phyloP scores from a whole-genome alignment of 2,797 vertebrate genomes.

The Smutsia gigantea region DNA sequence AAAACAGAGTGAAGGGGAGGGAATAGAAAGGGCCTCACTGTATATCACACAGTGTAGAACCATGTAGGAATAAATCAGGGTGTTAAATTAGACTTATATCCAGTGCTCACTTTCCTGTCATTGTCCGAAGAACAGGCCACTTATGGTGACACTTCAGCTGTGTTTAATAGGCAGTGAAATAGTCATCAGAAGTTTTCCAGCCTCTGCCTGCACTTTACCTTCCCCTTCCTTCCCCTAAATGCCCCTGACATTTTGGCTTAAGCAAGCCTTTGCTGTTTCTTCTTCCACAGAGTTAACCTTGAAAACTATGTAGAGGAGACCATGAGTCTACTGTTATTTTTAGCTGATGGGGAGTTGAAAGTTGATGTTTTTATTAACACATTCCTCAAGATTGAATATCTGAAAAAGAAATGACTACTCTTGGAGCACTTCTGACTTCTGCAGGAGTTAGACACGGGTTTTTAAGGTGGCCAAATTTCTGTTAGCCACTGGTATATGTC shows the following conservation, averaged over 20 bases:
- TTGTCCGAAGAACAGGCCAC: neutral
- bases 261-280: neutral
- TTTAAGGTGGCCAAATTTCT: neutral
- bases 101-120: neutral
- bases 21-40: neutral
- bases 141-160: neutral
- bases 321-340: constrained; percentile 69
- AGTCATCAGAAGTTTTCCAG: too few species aligned
- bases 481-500: neutral
- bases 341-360: constrained; percentile 64
- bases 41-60: neutral
- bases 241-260: constrained; percentile 30
- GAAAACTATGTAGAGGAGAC: constrained; percentile 63
- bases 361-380: constrained; percentile 63
- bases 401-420: neutral
- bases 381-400: neutral
- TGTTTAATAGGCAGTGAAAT: neutral
- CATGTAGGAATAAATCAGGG: neutral
- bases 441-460: neutral
- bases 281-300: constrained; percentile 76
- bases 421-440: constrained; percentile 42
- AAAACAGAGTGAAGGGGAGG: neutral
- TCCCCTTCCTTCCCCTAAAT: neutral
- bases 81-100: neutral
- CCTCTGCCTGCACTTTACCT: constrained; percentile 28